These are phyloP conservation scores for Misgurnus mizolepis DNA, from an alignment of 2,113 vertebrate genomes.

Conservation along the genomic window DNA sequence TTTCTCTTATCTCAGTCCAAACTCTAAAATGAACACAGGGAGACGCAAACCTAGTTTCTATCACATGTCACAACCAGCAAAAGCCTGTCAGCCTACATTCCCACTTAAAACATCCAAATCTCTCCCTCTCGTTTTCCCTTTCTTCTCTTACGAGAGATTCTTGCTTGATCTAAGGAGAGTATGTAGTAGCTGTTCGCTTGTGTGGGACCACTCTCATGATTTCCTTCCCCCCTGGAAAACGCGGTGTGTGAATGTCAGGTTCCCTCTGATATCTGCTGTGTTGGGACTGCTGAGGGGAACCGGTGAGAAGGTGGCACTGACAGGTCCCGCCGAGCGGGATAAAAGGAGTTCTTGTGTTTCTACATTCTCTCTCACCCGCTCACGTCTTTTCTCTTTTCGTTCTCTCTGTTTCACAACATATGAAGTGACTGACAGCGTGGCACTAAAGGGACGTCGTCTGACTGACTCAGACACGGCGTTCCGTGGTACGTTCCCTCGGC, in stretches of 20 bases:
- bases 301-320: slow-evolving; percentile 57
- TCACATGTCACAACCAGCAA: slow-evolving; percentile 31
- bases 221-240: slow-evolving; percentile 44
- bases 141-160: slow-evolving; percentile 39
- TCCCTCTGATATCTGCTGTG: slow-evolving; percentile 57
- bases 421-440: slow-evolving; percentile 56
- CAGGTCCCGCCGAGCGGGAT: slow-evolving; percentile 60
- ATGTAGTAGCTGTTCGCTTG: slow-evolving; percentile 43
- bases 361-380: slow-evolving; percentile 29
- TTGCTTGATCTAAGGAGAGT: slow-evolving; percentile 43
- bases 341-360: slow-evolving; percentile 54
- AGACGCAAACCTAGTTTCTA: slow-evolving; percentile 20
- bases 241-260: slow-evolving; percentile 52
- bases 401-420: slow-evolving; percentile 33
- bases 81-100: slow-evolving; percentile 53
- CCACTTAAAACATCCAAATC: slow-evolving; percentile 47
- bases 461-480: slow-evolving; percentile 39
- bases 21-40: slow-evolving; percentile 42
- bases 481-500: slow-evolving; percentile 41
- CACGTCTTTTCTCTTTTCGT: slow-evolving; percentile 20
- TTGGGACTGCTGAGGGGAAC: slow-evolving; percentile 53
- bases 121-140: slow-evolving; percentile 23
- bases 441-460: slow-evolving; percentile 56
- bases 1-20: slow-evolving; percentile 48
- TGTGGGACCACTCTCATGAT: slow-evolving; percentile 47